A percentile compares a stretch with the other conserved stretches of the same genome.
Conservation (phyloP, 2,113 vertebrate genomes). For the Cnemophilus loriae region DNA sequence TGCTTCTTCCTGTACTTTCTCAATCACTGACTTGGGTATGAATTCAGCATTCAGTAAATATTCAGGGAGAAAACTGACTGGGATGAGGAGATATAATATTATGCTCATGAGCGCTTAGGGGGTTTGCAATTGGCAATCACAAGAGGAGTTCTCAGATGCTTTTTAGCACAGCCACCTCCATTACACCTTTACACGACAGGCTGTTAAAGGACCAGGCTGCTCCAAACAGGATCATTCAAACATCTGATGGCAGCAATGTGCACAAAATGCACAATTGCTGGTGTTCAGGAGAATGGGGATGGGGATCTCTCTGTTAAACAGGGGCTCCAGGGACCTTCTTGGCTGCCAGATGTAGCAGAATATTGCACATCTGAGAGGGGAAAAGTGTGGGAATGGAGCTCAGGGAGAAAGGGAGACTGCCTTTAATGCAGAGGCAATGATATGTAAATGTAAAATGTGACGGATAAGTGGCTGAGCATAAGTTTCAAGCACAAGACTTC, state of each 20-base stretch:
- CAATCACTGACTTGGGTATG: background rate
- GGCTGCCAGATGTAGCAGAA: background rate
- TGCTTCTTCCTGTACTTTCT: background rate
- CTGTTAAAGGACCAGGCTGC: background rate
- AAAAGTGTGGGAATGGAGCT: background rate
- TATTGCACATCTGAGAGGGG: background rate
- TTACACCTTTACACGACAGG: background rate
- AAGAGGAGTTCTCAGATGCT: background rate
- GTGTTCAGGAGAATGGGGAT: background rate
- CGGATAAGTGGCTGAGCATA: background rate
- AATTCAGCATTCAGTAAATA: background rate
- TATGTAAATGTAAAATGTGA: background rate
- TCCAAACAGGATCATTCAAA: background rate
- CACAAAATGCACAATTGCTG: background rate
- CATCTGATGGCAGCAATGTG: background rate
- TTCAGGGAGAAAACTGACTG: background rate
- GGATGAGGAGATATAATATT: background rate
- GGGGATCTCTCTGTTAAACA: background rate
- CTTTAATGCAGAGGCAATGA: background rate
- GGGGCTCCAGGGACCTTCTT: background rate
- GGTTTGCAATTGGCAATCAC: background rate
- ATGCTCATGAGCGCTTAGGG: background rate
- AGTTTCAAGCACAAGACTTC: background rate
- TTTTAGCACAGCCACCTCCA: background rate
- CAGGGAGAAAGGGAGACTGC: background rate